Conservation (phyloP, 2,797 vertebrate genomes). For the Remorina albescens region DNA sequence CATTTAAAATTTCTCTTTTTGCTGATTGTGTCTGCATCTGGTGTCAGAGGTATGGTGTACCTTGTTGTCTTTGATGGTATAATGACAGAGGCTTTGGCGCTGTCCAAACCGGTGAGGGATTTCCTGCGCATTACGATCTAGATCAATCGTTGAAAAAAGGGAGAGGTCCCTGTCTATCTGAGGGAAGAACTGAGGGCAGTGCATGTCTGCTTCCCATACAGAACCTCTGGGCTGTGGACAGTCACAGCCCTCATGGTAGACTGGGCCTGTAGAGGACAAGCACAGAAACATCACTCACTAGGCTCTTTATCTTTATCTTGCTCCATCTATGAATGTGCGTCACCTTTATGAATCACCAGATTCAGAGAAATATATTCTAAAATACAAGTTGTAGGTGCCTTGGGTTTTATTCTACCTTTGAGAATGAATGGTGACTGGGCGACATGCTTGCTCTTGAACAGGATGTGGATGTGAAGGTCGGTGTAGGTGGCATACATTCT, state of each 20-base stretch:
- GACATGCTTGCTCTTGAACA: constrained; percentile 84
- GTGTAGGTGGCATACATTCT: constrained; percentile 96
- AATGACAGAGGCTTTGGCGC: constrained; percentile 97
- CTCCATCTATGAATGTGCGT: background rate
- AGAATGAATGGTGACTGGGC: constrained; percentile 92
- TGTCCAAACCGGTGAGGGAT: constrained; percentile 93
- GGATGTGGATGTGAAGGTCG: constrained; percentile 89
- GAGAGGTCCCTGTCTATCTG: constrained; percentile 93
- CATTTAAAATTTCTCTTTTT: background rate
- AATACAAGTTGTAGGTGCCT: background rate
- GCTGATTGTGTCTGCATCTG: background rate
- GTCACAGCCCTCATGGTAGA: constrained; percentile 95
- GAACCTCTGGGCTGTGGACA: constrained; percentile 88
- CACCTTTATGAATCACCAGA: background rate
- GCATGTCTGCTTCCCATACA: constrained; percentile 90
- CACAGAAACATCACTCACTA: background rate
- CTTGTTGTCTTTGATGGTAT: constrained; percentile 96
- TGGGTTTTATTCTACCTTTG: constrained; percentile 84
- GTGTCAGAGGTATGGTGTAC: constrained; percentile 67
- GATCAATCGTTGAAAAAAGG: constrained; percentile 87
- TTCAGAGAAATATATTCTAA: background rate
- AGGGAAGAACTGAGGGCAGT: constrained; percentile 88
- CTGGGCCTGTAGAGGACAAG: constrained; percentile 81
- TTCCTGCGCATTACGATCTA: constrained; percentile 90
- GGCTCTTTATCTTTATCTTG: background rate